phyloP scores from a whole-genome alignment of 2,888 invertebrate genomes.

The Ectemnius lituratus region DNA sequence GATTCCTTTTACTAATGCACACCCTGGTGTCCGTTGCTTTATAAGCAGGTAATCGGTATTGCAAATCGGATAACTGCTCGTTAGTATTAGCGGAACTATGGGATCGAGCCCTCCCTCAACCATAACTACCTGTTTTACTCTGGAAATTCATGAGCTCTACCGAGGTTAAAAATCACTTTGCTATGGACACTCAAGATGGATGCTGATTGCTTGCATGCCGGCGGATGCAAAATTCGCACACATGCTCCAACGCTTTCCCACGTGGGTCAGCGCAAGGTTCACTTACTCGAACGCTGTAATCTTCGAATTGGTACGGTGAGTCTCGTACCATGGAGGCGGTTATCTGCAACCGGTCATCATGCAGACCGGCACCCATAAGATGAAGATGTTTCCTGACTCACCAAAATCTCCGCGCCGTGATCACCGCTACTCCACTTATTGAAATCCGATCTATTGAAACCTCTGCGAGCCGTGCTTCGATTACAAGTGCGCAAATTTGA shows the following conservation, averaged over 20 bases:
- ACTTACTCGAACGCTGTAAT: constrained; percentile 22
- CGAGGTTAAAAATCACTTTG: neutral
- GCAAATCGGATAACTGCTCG: too few species aligned
- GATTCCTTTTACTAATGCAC: too few species aligned
- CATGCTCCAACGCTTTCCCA: constrained; percentile 19
- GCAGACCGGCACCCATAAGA: constrained; percentile 5
- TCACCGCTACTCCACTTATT: constrained; percentile 21
- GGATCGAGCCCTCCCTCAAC: neutral
- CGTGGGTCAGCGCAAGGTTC: neutral
- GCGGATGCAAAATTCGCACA: constrained; percentile 21
- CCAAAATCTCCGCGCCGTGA: constrained; percentile 14
- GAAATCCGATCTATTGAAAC: too few species aligned
- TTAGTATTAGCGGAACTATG: too few species aligned
- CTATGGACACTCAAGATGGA: neutral
- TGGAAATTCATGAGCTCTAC: neutral
- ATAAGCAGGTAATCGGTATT: too few species aligned
- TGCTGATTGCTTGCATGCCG: constrained; percentile 22
- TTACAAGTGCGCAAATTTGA: too few species aligned
- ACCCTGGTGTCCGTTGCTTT: too few species aligned
- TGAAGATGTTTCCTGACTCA: constrained; percentile 23
- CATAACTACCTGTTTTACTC: neutral
- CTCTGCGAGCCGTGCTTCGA: too few species aligned
- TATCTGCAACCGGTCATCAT: constrained; percentile 37
- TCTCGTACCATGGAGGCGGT: constrained; percentile 14
- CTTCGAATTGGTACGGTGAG: constrained; percentile 25